Conservation (phyloP, 2,113 vertebrate genomes). For the Sylvia atricapilla region DNA sequence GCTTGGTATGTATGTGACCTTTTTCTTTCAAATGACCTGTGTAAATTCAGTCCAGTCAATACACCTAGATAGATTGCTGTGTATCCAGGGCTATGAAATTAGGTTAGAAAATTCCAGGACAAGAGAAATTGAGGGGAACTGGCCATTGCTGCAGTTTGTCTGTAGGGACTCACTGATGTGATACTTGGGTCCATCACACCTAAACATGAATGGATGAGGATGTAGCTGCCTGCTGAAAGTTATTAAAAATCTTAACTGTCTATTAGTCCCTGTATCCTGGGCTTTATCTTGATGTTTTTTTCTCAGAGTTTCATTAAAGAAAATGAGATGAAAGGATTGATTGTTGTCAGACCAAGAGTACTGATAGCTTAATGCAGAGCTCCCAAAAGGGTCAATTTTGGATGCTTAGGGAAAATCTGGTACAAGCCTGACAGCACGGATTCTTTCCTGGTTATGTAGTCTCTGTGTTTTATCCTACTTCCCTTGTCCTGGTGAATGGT, state of each 20-base stretch:
- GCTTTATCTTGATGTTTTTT: not conserved
- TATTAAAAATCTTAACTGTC: not conserved
- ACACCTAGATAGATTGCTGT: constrained; percentile 43
- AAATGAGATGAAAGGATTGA: not conserved
- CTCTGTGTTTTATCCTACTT: not conserved
- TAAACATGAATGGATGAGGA: not conserved
- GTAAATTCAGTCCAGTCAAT: constrained; percentile 64
- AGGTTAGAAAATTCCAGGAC: constrained; percentile 52
- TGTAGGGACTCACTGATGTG: not conserved
- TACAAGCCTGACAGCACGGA: not conserved
- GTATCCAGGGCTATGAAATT: constrained; percentile 53
- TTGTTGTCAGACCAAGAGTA: not conserved
- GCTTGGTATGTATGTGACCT: constrained; percentile 59
- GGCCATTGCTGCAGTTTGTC: not conserved
- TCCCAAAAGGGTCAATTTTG: not conserved
- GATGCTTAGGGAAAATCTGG: not conserved
- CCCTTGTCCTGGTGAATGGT: not conserved
- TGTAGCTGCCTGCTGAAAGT: not conserved
- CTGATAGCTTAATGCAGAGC: not conserved
- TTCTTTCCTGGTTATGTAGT: not conserved
- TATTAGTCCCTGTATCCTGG: not conserved
- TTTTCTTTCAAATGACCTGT: constrained; percentile 70
- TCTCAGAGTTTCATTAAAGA: not conserved
- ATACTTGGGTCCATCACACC: not conserved
- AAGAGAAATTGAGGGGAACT: constrained; percentile 15